Percentiles rank a stretch among this genome's conserved stretches.
These are phyloP conservation scores for Zoanthus sociatus DNA, from an alignment of 92 coral and sea anemone genomes.

Conservation along the genomic window DNA sequence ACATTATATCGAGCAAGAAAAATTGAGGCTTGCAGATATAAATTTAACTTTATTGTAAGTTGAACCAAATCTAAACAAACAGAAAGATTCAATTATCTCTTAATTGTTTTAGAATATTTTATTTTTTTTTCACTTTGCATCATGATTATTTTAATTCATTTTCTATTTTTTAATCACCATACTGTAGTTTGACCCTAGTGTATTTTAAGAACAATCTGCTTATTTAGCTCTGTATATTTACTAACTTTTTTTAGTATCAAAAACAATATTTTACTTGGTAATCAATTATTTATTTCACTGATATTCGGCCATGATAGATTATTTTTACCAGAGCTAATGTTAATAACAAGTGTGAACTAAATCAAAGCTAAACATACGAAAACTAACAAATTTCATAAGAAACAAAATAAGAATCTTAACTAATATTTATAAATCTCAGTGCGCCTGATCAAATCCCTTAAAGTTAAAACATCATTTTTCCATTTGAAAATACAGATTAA, in stretches of 20 bases:
- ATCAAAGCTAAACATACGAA: not conserved
- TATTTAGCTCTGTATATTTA: too few relatives aligned
- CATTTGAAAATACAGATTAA: not conserved
- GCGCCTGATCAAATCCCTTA: not conserved
- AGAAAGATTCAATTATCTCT: too few relatives aligned
- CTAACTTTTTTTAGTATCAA: not conserved
- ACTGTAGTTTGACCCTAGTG: too few relatives aligned
- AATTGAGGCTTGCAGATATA: too few relatives aligned
- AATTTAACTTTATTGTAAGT: too few relatives aligned
- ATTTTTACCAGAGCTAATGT: slow-evolving; percentile 1
- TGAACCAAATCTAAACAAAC: too few relatives aligned
- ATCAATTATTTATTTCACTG: not conserved
- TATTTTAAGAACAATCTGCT: too few relatives aligned
- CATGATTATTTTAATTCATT: too few relatives aligned
- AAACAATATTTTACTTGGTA: not conserved
- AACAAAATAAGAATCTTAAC: not conserved
- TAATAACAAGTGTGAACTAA: slow-evolving; percentile 17
- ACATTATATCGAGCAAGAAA: too few relatives aligned
- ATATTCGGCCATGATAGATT: not conserved
- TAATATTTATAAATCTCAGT: not conserved
- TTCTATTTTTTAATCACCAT: too few relatives aligned
- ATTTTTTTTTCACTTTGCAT: too few relatives aligned
- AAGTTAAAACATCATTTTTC: slow-evolving; percentile 11
- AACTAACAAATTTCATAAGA: not conserved
- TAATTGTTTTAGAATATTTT: too few relatives aligned